Percentiles rank a stretch among this genome's conserved stretches.
Conservation (phyloP, 1,140 invertebrate genomes). For the Proctacanthus coquilletti region DNA sequence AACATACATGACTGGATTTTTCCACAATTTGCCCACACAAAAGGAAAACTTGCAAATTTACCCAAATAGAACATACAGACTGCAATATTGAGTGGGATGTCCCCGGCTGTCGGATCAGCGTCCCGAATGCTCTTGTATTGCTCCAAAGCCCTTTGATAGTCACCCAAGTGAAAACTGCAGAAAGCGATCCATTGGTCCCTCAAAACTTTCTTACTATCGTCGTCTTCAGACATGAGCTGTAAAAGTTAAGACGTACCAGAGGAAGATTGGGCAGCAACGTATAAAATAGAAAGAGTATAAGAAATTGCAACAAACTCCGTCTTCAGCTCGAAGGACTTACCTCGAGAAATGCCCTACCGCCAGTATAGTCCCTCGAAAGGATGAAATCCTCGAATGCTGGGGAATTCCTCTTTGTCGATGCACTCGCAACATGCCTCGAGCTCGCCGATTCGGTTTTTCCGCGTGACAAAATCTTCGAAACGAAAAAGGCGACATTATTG, state of each 20-base stretch:
- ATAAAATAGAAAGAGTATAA: neutral
- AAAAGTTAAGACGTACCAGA: slow-evolving; percentile 8
- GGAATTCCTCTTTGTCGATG: slow-evolving; percentile 32
- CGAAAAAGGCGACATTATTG: no score
- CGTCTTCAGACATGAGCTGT: slow-evolving; percentile 29
- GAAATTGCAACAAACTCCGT: neutral
- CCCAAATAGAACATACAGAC: slow-evolving; percentile 94
- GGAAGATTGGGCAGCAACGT: neutral
- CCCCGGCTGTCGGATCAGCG: slow-evolving; percentile 30
- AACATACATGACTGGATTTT: no score
- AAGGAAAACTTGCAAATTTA: no score
- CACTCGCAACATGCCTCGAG: slow-evolving; percentile 29
- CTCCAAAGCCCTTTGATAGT: slow-evolving; percentile 75
- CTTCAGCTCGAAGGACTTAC: slow-evolving; percentile 23
- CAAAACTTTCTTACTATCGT: slow-evolving; percentile 39
- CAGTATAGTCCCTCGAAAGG: slow-evolving; percentile 77
- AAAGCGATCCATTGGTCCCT: slow-evolving; percentile 82
- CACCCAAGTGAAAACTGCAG: slow-evolving; percentile 87
- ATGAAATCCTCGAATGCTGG: slow-evolving; percentile 87
- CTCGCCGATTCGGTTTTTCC: slow-evolving; percentile 46
- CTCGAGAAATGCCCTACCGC: slow-evolving; percentile 83
- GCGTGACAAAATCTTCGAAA: slow-evolving; percentile 49
- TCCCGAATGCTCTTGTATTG: slow-evolving; percentile 44
- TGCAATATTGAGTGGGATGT: slow-evolving; percentile 63
- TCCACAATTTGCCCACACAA: slow-evolving; percentile 1